Base-by-base conservation (phyloP, 1,140 invertebrate species). In the Drosophila setifemur region DNA sequence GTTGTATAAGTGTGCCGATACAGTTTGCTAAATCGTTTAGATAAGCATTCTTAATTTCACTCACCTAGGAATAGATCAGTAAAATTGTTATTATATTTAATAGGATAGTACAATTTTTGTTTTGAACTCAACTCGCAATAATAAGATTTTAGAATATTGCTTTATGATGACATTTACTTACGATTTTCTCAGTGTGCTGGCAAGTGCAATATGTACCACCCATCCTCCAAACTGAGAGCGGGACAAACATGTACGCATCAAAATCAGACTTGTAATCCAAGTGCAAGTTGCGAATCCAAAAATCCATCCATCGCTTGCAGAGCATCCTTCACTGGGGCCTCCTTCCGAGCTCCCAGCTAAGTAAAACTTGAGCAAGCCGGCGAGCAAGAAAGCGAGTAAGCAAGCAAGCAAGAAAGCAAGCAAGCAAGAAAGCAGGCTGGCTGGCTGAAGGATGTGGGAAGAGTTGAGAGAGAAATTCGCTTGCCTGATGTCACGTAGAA, bases 241-340 rank as follows among this genome's bases (percentile, higher is more conserved):
- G 45, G 69, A 54, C 69, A 73, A 72, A 69, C 79, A 86, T 86
- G 82, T 81, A 86, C 81, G 82, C 81, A 86, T 86, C 81, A 86
- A 86, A 86, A 86, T 86, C 81, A 86, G 81, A 86, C 81, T 86
- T 86, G 81, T 86, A 86, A 86, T 86, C 81, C 81, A 86, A 86
- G 81, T 76, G 81, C 82, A 86, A 86, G 82, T 85, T 87, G 76
- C 81, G 81, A 86, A 87, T 86, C 76, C 81, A 86, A 86, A 86
- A 86, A 86, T 86, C 75, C 82, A 86, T 86, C 81, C 81, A 85
- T 83, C 78, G 73, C 55, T 37, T 82, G 61, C 73, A 82, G 76
- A 55, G 54, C 75, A 75, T 70, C 63, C 57, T 74, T 55, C 61
- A 49, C 39, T 40, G 29, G 26, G 49, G 8, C 49, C 52, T 47